Conservation (phyloP, 2,113 vertebrate genomes). For the Narcine bancroftii region DNA sequence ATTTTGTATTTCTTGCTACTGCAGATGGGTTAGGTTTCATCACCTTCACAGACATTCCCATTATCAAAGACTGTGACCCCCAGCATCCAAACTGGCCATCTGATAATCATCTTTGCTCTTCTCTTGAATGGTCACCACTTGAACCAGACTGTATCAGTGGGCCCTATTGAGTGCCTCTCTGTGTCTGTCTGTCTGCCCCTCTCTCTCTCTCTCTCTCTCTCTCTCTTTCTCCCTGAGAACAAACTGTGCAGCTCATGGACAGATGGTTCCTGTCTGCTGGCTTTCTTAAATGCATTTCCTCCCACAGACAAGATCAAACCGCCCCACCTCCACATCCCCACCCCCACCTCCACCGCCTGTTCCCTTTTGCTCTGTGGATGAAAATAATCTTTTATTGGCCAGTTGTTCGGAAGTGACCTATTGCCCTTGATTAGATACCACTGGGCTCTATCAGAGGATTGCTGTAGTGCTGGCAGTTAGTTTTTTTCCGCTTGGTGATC, state of each 20-base stretch:
- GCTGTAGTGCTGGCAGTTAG: slow-evolving; percentile 72
- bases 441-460: slow-evolving; percentile 81
- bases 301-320: slow-evolving; percentile 63
- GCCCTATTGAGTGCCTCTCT: slow-evolving; percentile 53
- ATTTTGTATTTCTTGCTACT: not conserved
- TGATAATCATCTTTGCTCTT: slow-evolving; percentile 7
- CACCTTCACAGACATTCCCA: slow-evolving; percentile 28
- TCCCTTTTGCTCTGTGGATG: slow-evolving; percentile 77
- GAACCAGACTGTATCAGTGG: slow-evolving; percentile 45
- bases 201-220: slow-evolving; percentile 52
- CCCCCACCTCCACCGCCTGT: slow-evolving; percentile 56
- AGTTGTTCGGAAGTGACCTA: slow-evolving; percentile 99
- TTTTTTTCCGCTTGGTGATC: slow-evolving; percentile 70
- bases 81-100: slow-evolving; percentile 21
- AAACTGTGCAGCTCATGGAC: slow-evolving; percentile 69
- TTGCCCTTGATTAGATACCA: slow-evolving; percentile 98
- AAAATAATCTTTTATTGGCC: slow-evolving; percentile 99
- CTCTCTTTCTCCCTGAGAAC: slow-evolving; percentile 51
- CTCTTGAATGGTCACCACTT: not conserved
- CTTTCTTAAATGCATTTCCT: slow-evolving; percentile 87
- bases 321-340: slow-evolving; percentile 48
- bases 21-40: slow-evolving; percentile 13
- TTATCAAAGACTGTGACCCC: not conserved
- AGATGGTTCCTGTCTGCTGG: slow-evolving; percentile 95
- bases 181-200: slow-evolving; percentile 49